Conservation (phyloP, 1,140 invertebrate species). For the Anoplolepis gracilipes region DNA sequence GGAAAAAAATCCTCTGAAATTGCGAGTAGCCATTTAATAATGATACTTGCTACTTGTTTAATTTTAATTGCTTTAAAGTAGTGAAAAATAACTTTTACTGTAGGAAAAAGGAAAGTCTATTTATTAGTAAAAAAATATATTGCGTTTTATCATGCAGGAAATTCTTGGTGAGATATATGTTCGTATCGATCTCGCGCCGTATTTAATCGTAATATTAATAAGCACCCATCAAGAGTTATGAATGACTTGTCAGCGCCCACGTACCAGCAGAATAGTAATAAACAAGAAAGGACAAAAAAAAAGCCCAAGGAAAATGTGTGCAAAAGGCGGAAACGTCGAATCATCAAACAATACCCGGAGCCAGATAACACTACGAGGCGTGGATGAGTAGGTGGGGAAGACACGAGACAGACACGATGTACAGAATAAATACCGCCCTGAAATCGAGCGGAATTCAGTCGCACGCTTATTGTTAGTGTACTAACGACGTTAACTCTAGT, state of each 20-base stretch:
- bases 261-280: neutral
- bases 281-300: neutral
- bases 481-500: conserved; percentile 59
- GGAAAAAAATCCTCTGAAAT: conserved; percentile 26
- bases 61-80: conserved; percentile 43
- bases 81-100: neutral
- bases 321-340: conserved; percentile 72
- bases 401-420: conserved; percentile 65
- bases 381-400: conserved; percentile 74
- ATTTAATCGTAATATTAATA: conserved; percentile 32
- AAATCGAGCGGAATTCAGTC: conserved; percentile 77
- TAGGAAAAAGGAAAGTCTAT: neutral
- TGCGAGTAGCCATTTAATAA: conserved; percentile 3
- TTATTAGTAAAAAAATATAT: conserved; percentile 12
- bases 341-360: conserved; percentile 71
- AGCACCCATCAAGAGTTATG: conserved; percentile 3
- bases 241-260: conserved; percentile 8
- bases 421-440: conserved; percentile 76
- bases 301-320: neutral
- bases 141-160: conserved; percentile 22
- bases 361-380: conserved; percentile 70
- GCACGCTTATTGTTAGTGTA: conserved; percentile 68
- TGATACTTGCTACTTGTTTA: conserved; percentile 32
- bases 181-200: conserved; percentile 41
- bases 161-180: neutral